These are phyloP conservation scores for Heliconius cydno DNA, from an alignment of 2,888 invertebrate genomes.

Conservation along the genomic window DNA sequence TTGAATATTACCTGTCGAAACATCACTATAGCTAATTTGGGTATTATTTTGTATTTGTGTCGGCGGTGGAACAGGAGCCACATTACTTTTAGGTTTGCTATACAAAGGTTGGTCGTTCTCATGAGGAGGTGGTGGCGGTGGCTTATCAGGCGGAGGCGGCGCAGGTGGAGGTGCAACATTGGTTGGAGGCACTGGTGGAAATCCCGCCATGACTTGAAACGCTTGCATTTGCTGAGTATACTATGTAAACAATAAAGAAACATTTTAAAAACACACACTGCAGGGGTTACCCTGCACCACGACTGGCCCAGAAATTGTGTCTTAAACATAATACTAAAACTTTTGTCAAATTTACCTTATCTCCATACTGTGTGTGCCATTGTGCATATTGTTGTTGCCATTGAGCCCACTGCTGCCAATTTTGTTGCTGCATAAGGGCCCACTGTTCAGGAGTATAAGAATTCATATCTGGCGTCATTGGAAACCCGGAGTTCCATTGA, in stretches of 20 bases:
- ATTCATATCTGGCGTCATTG: slow-evolving; percentile 64
- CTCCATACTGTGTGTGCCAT: slow-evolving; percentile 90
- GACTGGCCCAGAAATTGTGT: too few relatives aligned
- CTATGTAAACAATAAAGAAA: slow-evolving; percentile 54
- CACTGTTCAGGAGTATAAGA: slow-evolving; percentile 86
- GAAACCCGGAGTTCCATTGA: slow-evolving; percentile 66
- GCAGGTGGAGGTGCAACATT: slow-evolving; percentile 54
- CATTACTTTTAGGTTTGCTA: slow-evolving; percentile 53
- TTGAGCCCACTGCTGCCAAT: slow-evolving; percentile 89
- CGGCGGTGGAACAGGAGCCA: slow-evolving; percentile 45
- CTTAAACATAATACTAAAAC: background rate
- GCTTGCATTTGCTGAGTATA: slow-evolving; percentile 75
- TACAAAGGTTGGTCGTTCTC: slow-evolving; percentile 75
- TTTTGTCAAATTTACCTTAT: slow-evolving; percentile 80
- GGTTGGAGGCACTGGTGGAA: slow-evolving; percentile 59
- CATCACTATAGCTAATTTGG: slow-evolving; percentile 51
- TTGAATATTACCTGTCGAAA: slow-evolving; percentile 62
- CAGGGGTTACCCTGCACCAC: too few relatives aligned
- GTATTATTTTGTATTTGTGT: slow-evolving; percentile 37
- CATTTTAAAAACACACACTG: background rate
- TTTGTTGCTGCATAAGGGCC: slow-evolving; percentile 87
- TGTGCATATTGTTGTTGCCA: slow-evolving; percentile 91
- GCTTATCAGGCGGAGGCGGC: slow-evolving; percentile 63
- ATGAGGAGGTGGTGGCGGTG: slow-evolving; percentile 69
- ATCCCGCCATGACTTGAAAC: slow-evolving; percentile 60